Conservation (phyloP, 2,888 invertebrate species). For the Ernsta delagoae region DNA sequence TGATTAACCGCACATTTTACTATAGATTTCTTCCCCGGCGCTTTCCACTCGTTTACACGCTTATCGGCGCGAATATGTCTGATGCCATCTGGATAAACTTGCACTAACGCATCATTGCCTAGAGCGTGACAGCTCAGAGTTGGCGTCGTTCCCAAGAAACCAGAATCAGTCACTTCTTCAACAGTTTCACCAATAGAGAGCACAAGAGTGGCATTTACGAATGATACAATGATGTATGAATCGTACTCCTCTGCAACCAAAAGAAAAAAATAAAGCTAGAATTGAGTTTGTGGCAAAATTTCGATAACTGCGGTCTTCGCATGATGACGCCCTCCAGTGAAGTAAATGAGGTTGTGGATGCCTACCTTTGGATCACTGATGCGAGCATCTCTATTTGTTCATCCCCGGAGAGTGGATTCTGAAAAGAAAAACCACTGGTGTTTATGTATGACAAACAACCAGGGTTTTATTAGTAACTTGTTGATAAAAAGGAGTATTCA, state of each 20-base stretch:
- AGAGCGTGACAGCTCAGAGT: conserved; percentile 99
- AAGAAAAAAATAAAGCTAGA: conserved; percentile 63
- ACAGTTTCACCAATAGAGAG: conserved; percentile 99
- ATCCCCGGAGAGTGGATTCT: conserved; percentile 85
- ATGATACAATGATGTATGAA: conserved; percentile 99
- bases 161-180: conserved; percentile 99
- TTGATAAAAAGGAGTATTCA: conserved; percentile 81
- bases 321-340: conserved; percentile 61
- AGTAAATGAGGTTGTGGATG: conserved; percentile 59
- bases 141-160: conserved; percentile 99
- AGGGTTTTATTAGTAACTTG: conserved; percentile 85
- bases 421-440: conserved; percentile 96
- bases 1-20: conserved; percentile 99
- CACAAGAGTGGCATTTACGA: conserved; percentile 98
- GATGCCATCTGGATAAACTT: conserved; percentile 99
- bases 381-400: conserved; percentile 72
- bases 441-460: conserved; percentile 90
- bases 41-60: conserved; percentile 99
- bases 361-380: conserved; percentile 74
- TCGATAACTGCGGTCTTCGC: conserved; percentile 49
- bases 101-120: conserved; percentile 98
- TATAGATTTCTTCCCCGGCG: conserved; percentile 98
- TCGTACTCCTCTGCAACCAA: conserved; percentile 97
- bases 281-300: conserved; percentile 31
- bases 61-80: conserved; percentile 99